Evolutionary conservation across 2,888 invertebrate genomes (phyloP), one percentile per base, ranked within the genome.

Genomic region (Phaedon cochleariae): DNA sequence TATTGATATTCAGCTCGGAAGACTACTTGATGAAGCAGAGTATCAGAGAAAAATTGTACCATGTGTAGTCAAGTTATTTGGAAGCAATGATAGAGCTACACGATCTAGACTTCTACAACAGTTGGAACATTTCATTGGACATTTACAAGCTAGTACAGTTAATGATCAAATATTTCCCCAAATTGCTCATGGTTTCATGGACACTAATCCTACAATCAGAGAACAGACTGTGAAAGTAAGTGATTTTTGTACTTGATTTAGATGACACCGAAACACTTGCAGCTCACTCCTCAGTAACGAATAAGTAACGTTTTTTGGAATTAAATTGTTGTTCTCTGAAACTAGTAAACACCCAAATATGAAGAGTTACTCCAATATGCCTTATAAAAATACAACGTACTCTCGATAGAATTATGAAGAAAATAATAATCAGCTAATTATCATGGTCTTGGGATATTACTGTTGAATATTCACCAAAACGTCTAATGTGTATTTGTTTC

Each of bases 21-120:
- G 94, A 82, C 85, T 96, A 61, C 84, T 99, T 68, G 94, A 94
- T 53, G 95, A 96, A 77, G 88, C 89, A 0, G 98, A 98, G 77
- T 99, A 98, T 84, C 98, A 99, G 83, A 92, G 91, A 79, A 93
- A 94, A 79, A 96, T 99, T 78, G 97, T 98, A 55, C 98, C 98
- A 1, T 98, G 98, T 82, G 94, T 99, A 21, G 95, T 98, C 6
- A 98, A 98, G 83, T 85, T 99, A 67, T 99, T 98, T 83, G 92
- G 92, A 0, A 97, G 97, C 1, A 95, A 96, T 71, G 99, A 99
- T 84, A 87, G 99, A 76, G 96, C 96, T 0, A 99, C 98, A 0
- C 87, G 99, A 71, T 94, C 98, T 0, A 90, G 97, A 71, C 87
- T 99, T 51, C 85, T 99, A 68, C 97, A 97, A 80, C 96, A 98